A percentile compares a stretch with the other conserved stretches of the same genome.
phyloP scores from a whole-genome alignment of 2,797 vertebrate species.

The Fratercula arctica region DNA sequence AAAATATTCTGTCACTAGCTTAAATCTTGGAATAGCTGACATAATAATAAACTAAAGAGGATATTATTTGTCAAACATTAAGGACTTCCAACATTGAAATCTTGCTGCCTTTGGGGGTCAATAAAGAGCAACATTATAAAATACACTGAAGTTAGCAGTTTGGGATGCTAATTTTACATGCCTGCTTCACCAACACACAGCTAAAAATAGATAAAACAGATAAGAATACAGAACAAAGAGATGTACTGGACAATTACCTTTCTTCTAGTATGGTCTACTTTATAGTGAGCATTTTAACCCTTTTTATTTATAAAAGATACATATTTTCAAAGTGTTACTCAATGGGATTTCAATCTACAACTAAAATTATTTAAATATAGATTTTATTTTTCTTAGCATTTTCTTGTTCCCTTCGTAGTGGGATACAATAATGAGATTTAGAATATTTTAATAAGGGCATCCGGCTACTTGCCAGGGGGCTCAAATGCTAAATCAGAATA shows the following conservation, averaged over 20 bases:
- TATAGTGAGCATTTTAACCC: background rate
- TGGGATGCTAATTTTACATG: constrained; percentile 31
- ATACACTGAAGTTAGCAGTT: constrained; percentile 22
- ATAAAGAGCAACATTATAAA: background rate
- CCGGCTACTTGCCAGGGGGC: constrained; percentile 30
- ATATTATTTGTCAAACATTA: background rate
- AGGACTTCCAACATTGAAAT: background rate
- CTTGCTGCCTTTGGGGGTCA: constrained; percentile 7
- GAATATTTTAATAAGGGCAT: constrained; percentile 20
- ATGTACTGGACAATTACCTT: constrained; percentile 38
- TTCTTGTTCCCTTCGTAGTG: background rate
- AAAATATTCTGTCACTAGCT: background rate
- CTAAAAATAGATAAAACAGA: constrained; percentile 54
- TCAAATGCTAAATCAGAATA: constrained; percentile 20
- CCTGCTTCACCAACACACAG: background rate
- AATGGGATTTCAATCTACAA: background rate
- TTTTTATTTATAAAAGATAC: background rate
- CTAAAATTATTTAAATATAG: background rate
- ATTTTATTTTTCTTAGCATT: background rate
- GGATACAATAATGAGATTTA: constrained; percentile 2
- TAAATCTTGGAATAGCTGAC: background rate
- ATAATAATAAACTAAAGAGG: background rate
- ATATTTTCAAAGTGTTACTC: background rate
- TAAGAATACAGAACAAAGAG: constrained; percentile 47
- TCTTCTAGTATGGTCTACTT: background rate